Base-by-base conservation (phyloP, 2,113 vertebrate species). In the Corydoras maculifer region DNA sequence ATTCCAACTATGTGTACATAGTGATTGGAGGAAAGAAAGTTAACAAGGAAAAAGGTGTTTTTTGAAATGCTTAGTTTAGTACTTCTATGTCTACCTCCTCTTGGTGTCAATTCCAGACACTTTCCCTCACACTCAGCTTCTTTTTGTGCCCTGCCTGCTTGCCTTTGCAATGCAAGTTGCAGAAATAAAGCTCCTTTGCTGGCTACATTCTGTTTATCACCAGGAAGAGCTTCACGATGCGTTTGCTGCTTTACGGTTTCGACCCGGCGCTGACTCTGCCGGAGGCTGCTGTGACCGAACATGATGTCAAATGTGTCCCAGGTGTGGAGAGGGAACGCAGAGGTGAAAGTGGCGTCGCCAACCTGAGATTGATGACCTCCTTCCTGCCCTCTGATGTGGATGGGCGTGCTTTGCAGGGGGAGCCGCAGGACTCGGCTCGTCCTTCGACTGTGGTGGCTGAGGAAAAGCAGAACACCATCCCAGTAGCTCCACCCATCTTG, bases 231-330 rank as follows among this genome's bases (percentile, higher is more conserved):
- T 73, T 67, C 80, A 65, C 63, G 68, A 81, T 76, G 69, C 67
- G 70, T 74, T 75, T 48, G 58, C 29, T 65, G 57, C 65, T 82
- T 81, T 78, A 82, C 69, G 69, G 73, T 74, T 73, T 76, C 74
- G 82, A 77, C 80, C 82, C 78, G 69, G 68, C 75, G 55, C 65
- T 83, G 81, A 82, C 83, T 81, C 70, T 48, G 32, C 49, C 62
- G 49, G 75, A 80, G 65, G 62, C 64, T 72, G 62, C 69, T 64
- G 70, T 84, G 85, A 83, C 80, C 82, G 74, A 78, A 77, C 82
- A 76, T 82, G 80, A 75, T 77, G 74, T 79, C 71, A 78, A 84
- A 85, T 84, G 75, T 80, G 78, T 82, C 83, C 85, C 83, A 84
- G 82, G 81, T 86, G 85, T 83, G 79, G 80, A 82, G 79, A 74